A percentile compares a stretch with the other conserved stretches of the same genome.
These are phyloP conservation scores for Oncorhynchus gorbuscha DNA, from an alignment of 2,113 vertebrate species.

Conservation along the genomic window DNA sequence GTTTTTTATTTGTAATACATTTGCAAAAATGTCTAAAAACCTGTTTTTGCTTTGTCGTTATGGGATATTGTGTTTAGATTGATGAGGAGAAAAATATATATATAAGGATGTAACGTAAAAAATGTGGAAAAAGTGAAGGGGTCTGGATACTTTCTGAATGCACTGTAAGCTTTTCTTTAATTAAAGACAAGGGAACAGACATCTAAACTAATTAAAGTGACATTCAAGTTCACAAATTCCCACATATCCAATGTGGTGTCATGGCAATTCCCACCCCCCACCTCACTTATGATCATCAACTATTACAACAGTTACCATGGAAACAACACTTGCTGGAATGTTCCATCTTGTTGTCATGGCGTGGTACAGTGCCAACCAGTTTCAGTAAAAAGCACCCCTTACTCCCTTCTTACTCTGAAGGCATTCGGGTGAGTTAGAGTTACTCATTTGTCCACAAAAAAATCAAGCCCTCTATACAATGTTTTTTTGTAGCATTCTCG, in stretches of 20 bases:
- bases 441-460: conserved; percentile 44
- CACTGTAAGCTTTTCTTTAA: conserved; percentile 6
- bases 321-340: conserved; percentile 54
- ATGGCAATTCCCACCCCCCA: conserved; percentile 31
- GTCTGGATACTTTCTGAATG: too few species aligned
- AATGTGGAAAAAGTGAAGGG: too few species aligned
- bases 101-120: too few species aligned
- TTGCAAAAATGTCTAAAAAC: too few species aligned
- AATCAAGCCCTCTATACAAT: conserved; percentile 55
- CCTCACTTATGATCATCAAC: conserved; percentile 46
- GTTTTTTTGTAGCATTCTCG: conserved; percentile 77
- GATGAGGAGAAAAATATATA: too few species aligned
- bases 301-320: conserved; percentile 51
- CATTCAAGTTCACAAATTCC: conserved; percentile 48
- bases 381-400: background rate
- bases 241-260: conserved; percentile 35
- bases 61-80: too few species aligned
- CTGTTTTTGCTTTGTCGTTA: too few species aligned
- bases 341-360: conserved; percentile 45
- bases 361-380: conserved; percentile 50
- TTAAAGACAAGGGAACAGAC: conserved; percentile 49
- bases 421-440: conserved; percentile 79
- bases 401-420: conserved; percentile 72
- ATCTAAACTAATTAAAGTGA: conserved; percentile 35
- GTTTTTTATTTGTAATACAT: too few species aligned